Base-by-base conservation (phyloP, 2,888 invertebrate genomes). In the Eudasyphora cyanicolor region DNA sequence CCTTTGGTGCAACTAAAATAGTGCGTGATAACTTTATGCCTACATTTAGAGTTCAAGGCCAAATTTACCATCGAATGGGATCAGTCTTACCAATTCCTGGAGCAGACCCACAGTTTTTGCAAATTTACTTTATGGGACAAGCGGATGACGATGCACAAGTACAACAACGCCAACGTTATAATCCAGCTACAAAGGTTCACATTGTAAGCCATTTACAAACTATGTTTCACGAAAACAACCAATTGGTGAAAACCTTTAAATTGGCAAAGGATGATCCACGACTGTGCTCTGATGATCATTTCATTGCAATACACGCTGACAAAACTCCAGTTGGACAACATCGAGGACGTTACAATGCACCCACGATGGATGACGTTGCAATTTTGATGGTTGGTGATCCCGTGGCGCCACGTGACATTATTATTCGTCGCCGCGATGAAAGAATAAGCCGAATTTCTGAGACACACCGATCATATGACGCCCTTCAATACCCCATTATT, bases 261-360 rank as follows among this genome's bases (percentile, higher is more conserved):
- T 87, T 85, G 62, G 88, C 89, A 4, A 71, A 89, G 69, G 88
- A 88, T 64, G 49, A 75, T 14, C 49, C 51, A 7, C 81, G 38
- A 49, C 89, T 89, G 87, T 89, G 87, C 85, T 71, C 79, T 81
- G 88, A 90, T 86, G 80, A 89, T 74, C 85, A 89, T 80, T 89
- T 87, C 86, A 84, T 91, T 62, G 87, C 89, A 5, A 90, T 90
- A 77, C 86, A 80, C 87, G 89, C 89, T 42, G 89, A 91, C 85
- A 90, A 89, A 87, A 84, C 73, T 79, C 89, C 90, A 62, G 76
- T 82, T 51, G 89, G 90, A 76, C 74, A 86, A 86, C 88, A 90
- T 79, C 87, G 82, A 86, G 32, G 89, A 71, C 84, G 84, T 82
- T 90, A 87, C 85, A 91, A 90, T 45, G 89, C n/a, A n/a, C n/a